Base-by-base conservation (phyloP, 2,797 vertebrate genomes). In the Podarcis siculus region DNA sequence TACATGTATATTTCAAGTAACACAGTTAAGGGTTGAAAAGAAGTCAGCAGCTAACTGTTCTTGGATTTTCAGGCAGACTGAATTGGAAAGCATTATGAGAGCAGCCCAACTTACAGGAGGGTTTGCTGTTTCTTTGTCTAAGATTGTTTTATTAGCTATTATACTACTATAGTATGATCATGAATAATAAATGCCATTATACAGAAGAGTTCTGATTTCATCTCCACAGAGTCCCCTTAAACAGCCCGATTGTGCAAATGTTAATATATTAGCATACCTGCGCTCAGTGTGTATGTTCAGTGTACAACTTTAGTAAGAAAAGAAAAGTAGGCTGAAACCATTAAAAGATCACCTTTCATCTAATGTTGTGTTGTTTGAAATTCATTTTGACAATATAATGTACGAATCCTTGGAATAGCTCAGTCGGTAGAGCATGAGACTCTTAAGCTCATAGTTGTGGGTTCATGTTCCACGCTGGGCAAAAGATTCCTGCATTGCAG, bases 161-260 rank as follows among this genome's bases (percentile, higher is more conserved):
- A 93, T 90, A 91, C 85, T 86, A 89, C 61, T 80, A 87, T 90
- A 93, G 76, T 87, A 90, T 45, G 80, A 93, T 82, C 80, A 95
- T 95, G 89, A 95, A 95, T 96, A 95, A 95, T 95, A 95, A 95
- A 95, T 95, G 92, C 55, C 0, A 0, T 80, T 89, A 92, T 85
- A 93, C 35, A 87, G 93, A 90, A 94, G 72, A 79, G 79, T 91
- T 93, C 88, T 95, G 94, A 94, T 96, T 95, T 92, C 72, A 95
- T 95, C 92, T 93, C 93, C 92, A 92, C 92, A 83, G 94, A 94
- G 93, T 92, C 89, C 85, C 89, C 79, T 89, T 90, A 89, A 93
- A 94, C 86, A 37, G 49, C 1, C 76, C 58, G 61, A 91, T 91
- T 27, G 75, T 89, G 91, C 89, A 89, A 94, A 91, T n/a, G 90